These are phyloP conservation scores for Silurus asotus DNA, from an alignment of 2,113 vertebrate genomes.

Conservation along the genomic window DNA sequence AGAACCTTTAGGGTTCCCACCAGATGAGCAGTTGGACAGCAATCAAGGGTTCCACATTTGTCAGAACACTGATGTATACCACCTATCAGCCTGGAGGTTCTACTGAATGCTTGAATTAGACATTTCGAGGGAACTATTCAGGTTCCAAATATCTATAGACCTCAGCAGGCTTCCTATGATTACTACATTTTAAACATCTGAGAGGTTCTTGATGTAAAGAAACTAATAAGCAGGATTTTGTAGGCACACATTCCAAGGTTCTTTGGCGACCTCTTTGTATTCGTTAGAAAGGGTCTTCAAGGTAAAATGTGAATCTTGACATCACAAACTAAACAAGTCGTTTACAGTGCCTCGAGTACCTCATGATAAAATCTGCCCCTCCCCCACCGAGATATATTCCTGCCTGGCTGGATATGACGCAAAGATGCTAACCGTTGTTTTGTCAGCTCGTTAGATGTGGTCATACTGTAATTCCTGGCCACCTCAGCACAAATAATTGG, in stretches of 20 bases:
- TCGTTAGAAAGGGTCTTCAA: neutral
- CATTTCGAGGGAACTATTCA: neutral
- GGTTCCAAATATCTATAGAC: neutral
- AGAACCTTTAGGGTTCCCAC: neutral
- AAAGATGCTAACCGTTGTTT: neutral
- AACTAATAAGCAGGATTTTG: neutral
- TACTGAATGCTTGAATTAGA: neutral
- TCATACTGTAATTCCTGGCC: too few relatives aligned
- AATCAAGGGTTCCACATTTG: neutral
- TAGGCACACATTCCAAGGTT: neutral
- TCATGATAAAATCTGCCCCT: neutral
- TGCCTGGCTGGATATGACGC: neutral
- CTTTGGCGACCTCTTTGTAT: too few relatives aligned
- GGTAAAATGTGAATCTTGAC: neutral
- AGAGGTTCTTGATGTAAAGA: neutral
- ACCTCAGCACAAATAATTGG: neutral
- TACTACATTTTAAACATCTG: neutral
- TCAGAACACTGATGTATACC: too few relatives aligned
- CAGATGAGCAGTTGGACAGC: neutral
- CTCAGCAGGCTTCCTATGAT: neutral
- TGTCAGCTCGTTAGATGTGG: neutral
- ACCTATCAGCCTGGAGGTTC: neutral
- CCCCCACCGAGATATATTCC: neutral
- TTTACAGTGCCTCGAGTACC: neutral
- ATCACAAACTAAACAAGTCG: neutral